These are phyloP conservation scores for Cebidichthys violaceus DNA, from an alignment of 2,113 vertebrate genomes.

Conservation along the genomic window DNA sequence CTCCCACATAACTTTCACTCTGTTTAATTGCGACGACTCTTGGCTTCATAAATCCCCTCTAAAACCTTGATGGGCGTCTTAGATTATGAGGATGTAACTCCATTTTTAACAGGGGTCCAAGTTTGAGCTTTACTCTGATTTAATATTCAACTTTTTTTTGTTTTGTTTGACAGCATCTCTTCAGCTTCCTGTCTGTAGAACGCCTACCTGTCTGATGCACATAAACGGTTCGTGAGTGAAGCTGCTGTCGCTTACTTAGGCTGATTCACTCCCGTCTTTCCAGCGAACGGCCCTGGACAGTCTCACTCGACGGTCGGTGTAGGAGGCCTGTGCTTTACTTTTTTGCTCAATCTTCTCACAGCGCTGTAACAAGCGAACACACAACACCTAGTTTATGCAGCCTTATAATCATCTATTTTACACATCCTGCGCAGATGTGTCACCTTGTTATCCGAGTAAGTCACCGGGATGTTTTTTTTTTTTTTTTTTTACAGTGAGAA, in stretches of 20 bases:
- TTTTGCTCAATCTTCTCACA: not conserved
- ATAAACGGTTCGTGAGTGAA: not conserved
- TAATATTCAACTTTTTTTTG: not conserved
- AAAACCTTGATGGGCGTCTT: slow-evolving; percentile 18
- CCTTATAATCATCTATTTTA: slow-evolving; percentile 22
- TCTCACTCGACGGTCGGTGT: slow-evolving; percentile 10
- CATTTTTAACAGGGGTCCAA: slow-evolving; percentile 3
- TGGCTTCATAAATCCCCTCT: slow-evolving; percentile 7
- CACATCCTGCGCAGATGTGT: slow-evolving; percentile 7
- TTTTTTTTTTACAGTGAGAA: slow-evolving; percentile 14
- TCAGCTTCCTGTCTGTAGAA: slow-evolving; percentile 1
- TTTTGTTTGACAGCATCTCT: not conserved
- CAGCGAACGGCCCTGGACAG: not conserved
- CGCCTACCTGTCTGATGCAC: not conserved
- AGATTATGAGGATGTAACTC: slow-evolving; percentile 23
- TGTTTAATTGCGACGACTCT: not conserved
- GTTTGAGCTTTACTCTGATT: not conserved
- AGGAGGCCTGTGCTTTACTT: slow-evolving; percentile 19
- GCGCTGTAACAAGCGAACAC: not conserved
- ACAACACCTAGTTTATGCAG: slow-evolving; percentile 24
- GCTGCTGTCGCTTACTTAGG: not conserved
- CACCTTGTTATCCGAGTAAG: slow-evolving; percentile 4
- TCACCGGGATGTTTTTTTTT: slow-evolving; percentile 1
- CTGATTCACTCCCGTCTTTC: not conserved
- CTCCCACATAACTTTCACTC: slow-evolving; percentile 6